These are phyloP conservation scores for Amniataba percoides DNA, from an alignment of 2,797 vertebrate species.

Conservation along the genomic window DNA sequence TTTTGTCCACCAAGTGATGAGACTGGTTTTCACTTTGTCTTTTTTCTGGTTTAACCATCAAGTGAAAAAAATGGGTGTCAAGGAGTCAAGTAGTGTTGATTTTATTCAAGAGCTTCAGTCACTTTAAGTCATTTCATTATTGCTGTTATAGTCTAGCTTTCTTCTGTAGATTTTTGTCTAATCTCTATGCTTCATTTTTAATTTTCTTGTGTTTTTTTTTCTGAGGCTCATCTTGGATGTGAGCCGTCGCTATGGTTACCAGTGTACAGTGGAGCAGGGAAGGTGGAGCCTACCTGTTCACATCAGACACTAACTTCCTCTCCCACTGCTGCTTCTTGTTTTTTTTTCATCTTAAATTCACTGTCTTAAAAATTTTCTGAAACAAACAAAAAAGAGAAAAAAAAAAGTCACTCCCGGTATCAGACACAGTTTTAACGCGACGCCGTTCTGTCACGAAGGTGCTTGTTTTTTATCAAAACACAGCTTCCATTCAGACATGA, in stretches of 20 bases:
- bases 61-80: too few relatives aligned
- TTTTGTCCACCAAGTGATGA: too few relatives aligned
- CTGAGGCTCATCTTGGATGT: conserved; percentile 2
- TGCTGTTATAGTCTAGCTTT: too few relatives aligned
- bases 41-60: too few relatives aligned
- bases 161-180: too few relatives aligned
- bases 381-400: too few relatives aligned
- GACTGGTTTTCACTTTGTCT: too few relatives aligned
- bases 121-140: too few relatives aligned
- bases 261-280: conserved; percentile 13
- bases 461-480: conserved; percentile 37
- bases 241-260: conserved; percentile 13
- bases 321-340: background rate
- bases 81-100: too few relatives aligned
- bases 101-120: too few relatives aligned
- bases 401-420: conserved; percentile 31
- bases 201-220: background rate
- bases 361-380: conserved; percentile 9
- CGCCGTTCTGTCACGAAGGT: conserved; percentile 18
- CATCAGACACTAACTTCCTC: background rate
- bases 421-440: conserved; percentile 22
- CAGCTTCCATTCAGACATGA: conserved; percentile 31
- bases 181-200: too few relatives aligned
- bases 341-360: conserved; percentile 19
- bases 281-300: background rate